Percentiles rank a stretch among this genome's conserved stretches.
phyloP scores from a whole-genome alignment of 2,888 invertebrate genomes.

The Seira musarum region DNA sequence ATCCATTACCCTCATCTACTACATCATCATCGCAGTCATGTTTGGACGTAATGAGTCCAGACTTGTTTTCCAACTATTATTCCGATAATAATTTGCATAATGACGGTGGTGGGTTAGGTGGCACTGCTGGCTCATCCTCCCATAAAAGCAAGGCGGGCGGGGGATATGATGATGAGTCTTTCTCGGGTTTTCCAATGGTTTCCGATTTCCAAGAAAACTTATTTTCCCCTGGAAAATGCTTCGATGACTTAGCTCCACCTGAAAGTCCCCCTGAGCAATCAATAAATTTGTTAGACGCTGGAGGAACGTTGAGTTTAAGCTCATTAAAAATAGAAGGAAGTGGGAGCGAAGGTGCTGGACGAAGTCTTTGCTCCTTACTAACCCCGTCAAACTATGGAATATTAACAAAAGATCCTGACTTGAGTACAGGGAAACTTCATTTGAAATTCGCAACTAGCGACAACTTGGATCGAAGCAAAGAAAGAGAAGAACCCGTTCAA shows the following conservation, averaged over 20 bases:
- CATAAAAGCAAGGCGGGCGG: slow-evolving; percentile 49
- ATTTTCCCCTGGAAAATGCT: slow-evolving; percentile 25
- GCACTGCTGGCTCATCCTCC: slow-evolving; percentile 37
- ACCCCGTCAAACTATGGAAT: slow-evolving; percentile 6
- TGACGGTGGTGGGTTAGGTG: slow-evolving; percentile 24
- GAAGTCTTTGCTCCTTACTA: background rate
- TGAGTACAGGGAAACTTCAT: background rate
- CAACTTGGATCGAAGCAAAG: background rate
- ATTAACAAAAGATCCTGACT: background rate
- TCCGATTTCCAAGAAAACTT: slow-evolving; percentile 32
- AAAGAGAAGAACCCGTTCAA: background rate
- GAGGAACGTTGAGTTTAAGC: background rate
- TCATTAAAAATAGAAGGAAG: background rate
- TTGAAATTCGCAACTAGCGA: background rate
- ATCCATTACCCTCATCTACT: slow-evolving; percentile 27
- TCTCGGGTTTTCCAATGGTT: slow-evolving; percentile 40
- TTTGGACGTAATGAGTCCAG: slow-evolving; percentile 40
- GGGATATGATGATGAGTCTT: slow-evolving; percentile 37
- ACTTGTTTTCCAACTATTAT: slow-evolving; percentile 31
- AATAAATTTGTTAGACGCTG: slow-evolving; percentile 21
- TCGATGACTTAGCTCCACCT: slow-evolving; percentile 33
- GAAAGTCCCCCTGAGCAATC: slow-evolving; percentile 30
- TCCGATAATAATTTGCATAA: slow-evolving; percentile 17
- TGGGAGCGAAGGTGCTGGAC: background rate
- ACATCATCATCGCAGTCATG: background rate